Evolutionary conservation across 2,797 vertebrate species (phyloP), one percentile per base, ranked within the genome.

Genomic region (Pantherophis alleghaniensis): DNA sequence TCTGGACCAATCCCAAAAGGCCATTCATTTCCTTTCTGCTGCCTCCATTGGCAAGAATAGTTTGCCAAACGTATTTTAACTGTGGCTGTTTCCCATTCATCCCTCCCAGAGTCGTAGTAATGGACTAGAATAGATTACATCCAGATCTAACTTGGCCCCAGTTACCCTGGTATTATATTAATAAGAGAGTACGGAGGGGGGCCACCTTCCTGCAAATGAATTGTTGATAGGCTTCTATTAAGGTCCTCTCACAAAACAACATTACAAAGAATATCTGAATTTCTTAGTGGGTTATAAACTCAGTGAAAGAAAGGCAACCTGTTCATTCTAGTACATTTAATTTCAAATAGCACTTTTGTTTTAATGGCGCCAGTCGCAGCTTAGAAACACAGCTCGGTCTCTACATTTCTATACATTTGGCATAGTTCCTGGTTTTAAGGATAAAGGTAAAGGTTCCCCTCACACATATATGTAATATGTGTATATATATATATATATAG

Each of bases 121-220:
- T 89, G 91, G 89, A 91, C 92, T 66, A 93, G 90, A 93, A 93
- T 93, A 93, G 93, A 93, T 93, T 89, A 57, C 66, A 91, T 91
- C 90, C 90, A 89, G 87, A 63, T 91, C 66, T 42, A 60, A 47
- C 69, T 93, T 91, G 93, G 90, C 93, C 93, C 90, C 37, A 12
- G 47, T 63, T 59, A 91, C 51, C 24, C 87, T 93, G 47, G 74
- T 57, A 86, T 91, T 91, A 53, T 91, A 89, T 91, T 93, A 88
- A 89, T 90, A 92, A 92, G 66, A 28, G 56, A 92, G 74, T 91
- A 94, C 61, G 92, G 90, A 90, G 74, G 88, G 51, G 16, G 83
- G 16, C 47, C 51, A 24, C 61, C n/a, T 89, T 66, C 69, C 59
- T 66, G 47, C 63, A 57, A 93, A 89, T 47, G 87, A 89, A 53